Evolutionary conservation across 2,888 invertebrate genomes (phyloP), one percentile per base, ranked within the genome.

Genomic region (Xestia sexstrigata): DNA sequence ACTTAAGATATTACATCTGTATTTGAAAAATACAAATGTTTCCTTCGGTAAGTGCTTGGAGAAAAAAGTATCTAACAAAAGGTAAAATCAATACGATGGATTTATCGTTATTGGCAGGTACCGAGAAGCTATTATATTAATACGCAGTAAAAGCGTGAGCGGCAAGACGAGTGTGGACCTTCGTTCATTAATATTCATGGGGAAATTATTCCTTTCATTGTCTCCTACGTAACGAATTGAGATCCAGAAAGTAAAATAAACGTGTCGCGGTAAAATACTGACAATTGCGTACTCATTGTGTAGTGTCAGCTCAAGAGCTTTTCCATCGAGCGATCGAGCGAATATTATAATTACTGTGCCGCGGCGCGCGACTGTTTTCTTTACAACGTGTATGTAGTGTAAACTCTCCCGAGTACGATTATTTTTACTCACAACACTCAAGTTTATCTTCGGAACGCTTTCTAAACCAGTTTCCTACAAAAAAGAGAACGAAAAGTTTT

Each of bases 161-260:
- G 89, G 88, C 85, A 91, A 90, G 92, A 94, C 91, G 93, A 95
- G 93, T 94, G 93, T 91, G 92, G 94, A 92, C 92, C 92, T 92
- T 91, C 88, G 89, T 92, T 94, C 94, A 95, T 95, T 95, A 95
- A 95, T 95, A 95, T 95, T 95, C 95, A 96, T 95, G 92, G 91
- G 89, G 90, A 92, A 95, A 95, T 95, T 95, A 95, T 95, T 94
- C 94, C 92, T 92, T 93, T 92, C 93, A 93, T 94, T 95, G 93
- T 94, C 93, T 95, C 92, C 87, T 89, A 90, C 87, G 90, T 92
- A 94, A 94, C 93, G 91, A 94, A 94, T 93, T 93, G 91, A 91
- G 91, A 92, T 90, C 90, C 88, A 91, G 91, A 90, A 92, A 92
- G 91, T 91, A 91, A 92, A 93, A 93, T 92, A 93, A 92, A 92